Percentiles rank a stretch among this genome's conserved stretches.
Evolutionary conservation across 2,888 invertebrate species (phyloP).

Genomic region (Lycia hirtaria): DNA sequence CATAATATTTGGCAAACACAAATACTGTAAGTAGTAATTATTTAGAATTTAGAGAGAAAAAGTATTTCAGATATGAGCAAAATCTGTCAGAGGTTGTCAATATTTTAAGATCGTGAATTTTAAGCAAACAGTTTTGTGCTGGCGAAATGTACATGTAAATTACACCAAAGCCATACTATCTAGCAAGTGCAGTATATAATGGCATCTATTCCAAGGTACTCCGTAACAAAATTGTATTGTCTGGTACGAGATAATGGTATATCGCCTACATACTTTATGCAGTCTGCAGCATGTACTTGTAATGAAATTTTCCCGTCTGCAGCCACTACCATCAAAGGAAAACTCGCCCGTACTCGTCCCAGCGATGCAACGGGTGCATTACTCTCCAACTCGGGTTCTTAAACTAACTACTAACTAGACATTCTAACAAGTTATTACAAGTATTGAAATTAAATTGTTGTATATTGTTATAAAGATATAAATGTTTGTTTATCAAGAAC

Average conservation of each 20-base stretch:
- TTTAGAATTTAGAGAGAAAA: too few species aligned
- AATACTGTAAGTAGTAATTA: too few species aligned
- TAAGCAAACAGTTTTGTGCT: too few species aligned
- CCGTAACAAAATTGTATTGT: slow-evolving; percentile 37
- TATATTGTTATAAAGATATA: too few species aligned
- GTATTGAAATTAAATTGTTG: background rate
- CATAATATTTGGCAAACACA: too few species aligned
- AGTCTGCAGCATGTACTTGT: slow-evolving; percentile 50
- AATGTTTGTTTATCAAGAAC: too few species aligned
- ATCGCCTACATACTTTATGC: slow-evolving; percentile 42
- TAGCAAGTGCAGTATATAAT: slow-evolving; percentile 27
- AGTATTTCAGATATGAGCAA: too few species aligned
- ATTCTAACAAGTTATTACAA: background rate
- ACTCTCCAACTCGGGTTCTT: slow-evolving; percentile 24
- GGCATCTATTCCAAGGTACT: slow-evolving; percentile 19
- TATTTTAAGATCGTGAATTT: too few species aligned
- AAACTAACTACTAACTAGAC: background rate
- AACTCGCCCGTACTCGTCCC: slow-evolving; percentile 32
- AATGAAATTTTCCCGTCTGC: slow-evolving; percentile 61
- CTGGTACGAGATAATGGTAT: slow-evolving; percentile 40
- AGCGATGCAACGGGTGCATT: slow-evolving; percentile 17
- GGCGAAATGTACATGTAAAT: too few species aligned
- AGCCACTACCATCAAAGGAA: slow-evolving; percentile 40
- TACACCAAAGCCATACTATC: too few species aligned
- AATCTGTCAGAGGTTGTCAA: too few species aligned